A percentile compares a stretch with the other conserved stretches of the same genome.
phyloP scores from a whole-genome alignment of 2,797 vertebrate species.

The Enteromius radiatus region DNA sequence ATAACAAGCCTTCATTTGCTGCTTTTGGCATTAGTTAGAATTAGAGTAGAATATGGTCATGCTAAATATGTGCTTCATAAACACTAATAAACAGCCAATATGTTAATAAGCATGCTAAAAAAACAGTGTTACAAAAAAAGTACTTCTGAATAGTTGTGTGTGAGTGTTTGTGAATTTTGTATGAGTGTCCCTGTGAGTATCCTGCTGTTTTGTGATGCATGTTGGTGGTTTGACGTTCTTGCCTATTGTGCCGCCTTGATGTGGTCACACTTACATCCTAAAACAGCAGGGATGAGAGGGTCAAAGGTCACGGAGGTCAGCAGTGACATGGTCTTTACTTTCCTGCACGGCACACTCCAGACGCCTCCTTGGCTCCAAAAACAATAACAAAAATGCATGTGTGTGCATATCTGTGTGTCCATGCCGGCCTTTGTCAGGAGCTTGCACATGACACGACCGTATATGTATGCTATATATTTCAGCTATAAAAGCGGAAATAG shows the following conservation, averaged over 20 bases:
- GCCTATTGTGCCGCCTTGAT: conserved; percentile 31
- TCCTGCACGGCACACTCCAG: conserved; percentile 45
- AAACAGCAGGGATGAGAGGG: conserved; percentile 47
- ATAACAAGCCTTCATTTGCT: too few relatives aligned
- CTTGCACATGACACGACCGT: conserved; percentile 15
- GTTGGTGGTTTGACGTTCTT: conserved; percentile 7
- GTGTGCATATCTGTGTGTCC: conserved; percentile 14
- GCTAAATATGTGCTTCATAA: neutral
- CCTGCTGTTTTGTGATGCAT: conserved; percentile 21
- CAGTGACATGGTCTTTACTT: conserved; percentile 30
- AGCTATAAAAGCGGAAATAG: neutral
- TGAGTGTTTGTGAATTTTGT: neutral
- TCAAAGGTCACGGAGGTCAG: conserved; percentile 51
- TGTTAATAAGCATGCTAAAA: neutral
- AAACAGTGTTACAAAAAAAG: neutral
- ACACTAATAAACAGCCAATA: neutral
- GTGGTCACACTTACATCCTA: conserved; percentile 47
- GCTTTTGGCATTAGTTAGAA: too few relatives aligned
- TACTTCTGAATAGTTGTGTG: too few relatives aligned
- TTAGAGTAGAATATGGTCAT: neutral
- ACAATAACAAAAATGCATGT: conserved; percentile 44
- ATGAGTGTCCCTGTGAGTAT: neutral
- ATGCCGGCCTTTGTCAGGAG: neutral
- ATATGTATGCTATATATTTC: conserved; percentile 12
- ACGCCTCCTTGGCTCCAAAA: conserved; percentile 47